Conservation (phyloP, 2,113 vertebrate genomes). For the Anser brachyrhynchus region DNA sequence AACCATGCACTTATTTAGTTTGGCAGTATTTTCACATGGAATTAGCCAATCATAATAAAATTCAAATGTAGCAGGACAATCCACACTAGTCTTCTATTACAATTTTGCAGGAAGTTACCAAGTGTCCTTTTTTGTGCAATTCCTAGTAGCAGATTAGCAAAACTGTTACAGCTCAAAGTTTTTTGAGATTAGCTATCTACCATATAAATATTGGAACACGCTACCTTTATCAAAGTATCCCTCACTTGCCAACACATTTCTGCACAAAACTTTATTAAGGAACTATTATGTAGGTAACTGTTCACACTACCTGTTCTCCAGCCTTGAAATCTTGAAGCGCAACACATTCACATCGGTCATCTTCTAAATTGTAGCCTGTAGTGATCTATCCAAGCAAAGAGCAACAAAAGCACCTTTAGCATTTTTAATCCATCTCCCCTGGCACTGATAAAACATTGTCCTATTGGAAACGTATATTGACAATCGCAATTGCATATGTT, state of each 20-base stretch:
- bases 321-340: constrained; percentile 91
- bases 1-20: background rate
- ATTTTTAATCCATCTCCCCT: background rate
- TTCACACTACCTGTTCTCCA: constrained; percentile 87
- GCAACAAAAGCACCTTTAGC: constrained; percentile 13
- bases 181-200: background rate
- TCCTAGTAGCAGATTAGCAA: background rate
- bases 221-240: background rate
- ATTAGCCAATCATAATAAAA: background rate
- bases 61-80: background rate
- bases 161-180: background rate
- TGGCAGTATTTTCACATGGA: background rate
- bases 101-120: background rate
- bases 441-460: background rate
- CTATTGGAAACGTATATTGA: background rate
- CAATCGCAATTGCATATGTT: background rate
- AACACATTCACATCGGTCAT: constrained; percentile 97
- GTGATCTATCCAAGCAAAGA: constrained; percentile 85
- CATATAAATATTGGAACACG: background rate
- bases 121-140: background rate
- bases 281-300: background rate
- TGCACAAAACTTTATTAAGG: background rate
- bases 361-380: constrained; percentile 97
- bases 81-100: background rate
- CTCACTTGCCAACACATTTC: background rate